Percentiles rank a stretch among this genome's conserved stretches.
These are phyloP conservation scores for Beroe ovata DNA, from an alignment of 37 sponge, comb jelly and placozoan genomes.

Conservation along the genomic window DNA sequence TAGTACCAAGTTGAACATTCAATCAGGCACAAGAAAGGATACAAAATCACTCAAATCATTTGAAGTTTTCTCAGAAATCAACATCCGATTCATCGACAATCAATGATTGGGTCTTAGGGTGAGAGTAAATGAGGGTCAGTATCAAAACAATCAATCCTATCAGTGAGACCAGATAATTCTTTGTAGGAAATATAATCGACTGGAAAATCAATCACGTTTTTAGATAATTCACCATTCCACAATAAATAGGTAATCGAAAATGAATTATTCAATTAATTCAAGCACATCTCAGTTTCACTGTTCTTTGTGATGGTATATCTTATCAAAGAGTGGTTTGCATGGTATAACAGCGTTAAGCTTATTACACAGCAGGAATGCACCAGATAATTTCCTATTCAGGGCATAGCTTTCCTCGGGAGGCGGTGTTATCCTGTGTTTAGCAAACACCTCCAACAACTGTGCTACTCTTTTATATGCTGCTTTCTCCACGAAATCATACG, in stretches of 20 bases:
- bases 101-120: too few relatives aligned
- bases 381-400: conserved; percentile 86
- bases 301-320: conserved; percentile 56
- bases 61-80: too few relatives aligned
- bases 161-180: too few relatives aligned
- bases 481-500: conserved; percentile 79
- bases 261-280: background rate
- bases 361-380: conserved; percentile 84
- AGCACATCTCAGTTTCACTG: background rate
- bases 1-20: too few relatives aligned
- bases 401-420: conserved; percentile 94
- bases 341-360: conserved; percentile 75
- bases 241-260: background rate
- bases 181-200: too few relatives aligned
- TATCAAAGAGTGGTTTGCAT: conserved; percentile 78
- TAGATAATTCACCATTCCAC: background rate
- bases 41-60: too few relatives aligned
- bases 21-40: too few relatives aligned
- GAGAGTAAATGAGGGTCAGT: too few relatives aligned
- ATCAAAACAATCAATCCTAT: too few relatives aligned
- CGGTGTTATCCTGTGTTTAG: conserved; percentile 81
- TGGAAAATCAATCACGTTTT: background rate
- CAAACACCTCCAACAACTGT: conserved; percentile 74
- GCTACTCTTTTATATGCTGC: conserved; percentile 76
- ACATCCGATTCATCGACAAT: too few relatives aligned